Percentiles rank a stretch among this genome's conserved stretches.
Conservation (phyloP, 23 tunicate species). For the Diplosoma virens region DNA sequence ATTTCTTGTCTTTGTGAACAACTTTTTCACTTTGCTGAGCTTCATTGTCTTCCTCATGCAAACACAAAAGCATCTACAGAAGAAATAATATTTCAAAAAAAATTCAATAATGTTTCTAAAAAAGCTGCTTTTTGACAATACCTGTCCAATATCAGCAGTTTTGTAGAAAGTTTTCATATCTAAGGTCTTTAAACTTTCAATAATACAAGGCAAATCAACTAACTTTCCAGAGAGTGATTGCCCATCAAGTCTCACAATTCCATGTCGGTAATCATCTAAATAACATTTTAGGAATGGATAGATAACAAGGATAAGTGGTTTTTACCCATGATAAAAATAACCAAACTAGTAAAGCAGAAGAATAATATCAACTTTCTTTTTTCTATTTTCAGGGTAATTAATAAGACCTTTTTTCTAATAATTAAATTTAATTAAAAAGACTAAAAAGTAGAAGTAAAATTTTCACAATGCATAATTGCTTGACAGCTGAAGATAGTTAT, state of each 20-base stretch:
- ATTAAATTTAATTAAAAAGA: no score
- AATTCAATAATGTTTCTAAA: not conserved
- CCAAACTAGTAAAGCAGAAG: no score
- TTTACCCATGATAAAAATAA: no score
- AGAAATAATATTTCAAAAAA: not conserved
- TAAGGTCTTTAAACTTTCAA: constrained; percentile 82
- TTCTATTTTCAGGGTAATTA: no score
- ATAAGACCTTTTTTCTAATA: no score
- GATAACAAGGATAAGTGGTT: no score
- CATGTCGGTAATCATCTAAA: constrained; percentile 67
- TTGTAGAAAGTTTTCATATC: constrained; percentile 96
- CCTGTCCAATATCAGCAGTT: constrained; percentile 66
- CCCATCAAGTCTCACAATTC: constrained; percentile 67
- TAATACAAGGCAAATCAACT: constrained; percentile 75
- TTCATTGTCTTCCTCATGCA: constrained; percentile 27
- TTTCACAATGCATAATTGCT: no score
- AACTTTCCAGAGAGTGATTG: constrained; percentile 59
- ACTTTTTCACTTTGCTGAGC: not conserved
- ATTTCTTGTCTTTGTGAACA: constrained; percentile 59
- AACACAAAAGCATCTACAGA: constrained; percentile 4
- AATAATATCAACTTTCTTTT: no score
- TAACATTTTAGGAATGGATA: no score
- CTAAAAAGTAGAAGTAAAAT: no score
- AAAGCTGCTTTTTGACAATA: not conserved
- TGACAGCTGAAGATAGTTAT: no score